Percentiles rank a stretch among this genome's conserved stretches.
These are phyloP conservation scores for Zaprionus davidi DNA, from an alignment of 1,140 invertebrate genomes.

Conservation along the genomic window DNA sequence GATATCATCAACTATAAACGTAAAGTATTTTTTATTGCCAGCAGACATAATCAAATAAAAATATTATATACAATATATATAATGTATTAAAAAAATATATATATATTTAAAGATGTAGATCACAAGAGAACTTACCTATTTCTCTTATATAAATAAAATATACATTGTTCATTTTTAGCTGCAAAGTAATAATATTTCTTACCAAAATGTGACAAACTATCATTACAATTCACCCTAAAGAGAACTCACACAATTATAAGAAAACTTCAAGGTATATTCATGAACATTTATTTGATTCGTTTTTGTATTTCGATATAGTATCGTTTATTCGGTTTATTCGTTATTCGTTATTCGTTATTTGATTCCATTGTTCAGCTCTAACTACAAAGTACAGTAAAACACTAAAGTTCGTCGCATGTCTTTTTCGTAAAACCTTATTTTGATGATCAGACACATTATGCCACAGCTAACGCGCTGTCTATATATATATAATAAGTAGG, in stretches of 20 bases:
- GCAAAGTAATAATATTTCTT: not conserved
- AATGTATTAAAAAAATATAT: too few relatives aligned
- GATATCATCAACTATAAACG: not conserved
- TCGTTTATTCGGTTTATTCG: constrained; percentile 28
- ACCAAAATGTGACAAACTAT: not conserved
- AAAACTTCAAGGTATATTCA: not conserved
- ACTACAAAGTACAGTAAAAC: constrained; percentile 52
- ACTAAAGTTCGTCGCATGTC: constrained; percentile 53
- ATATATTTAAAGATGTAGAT: not conserved
- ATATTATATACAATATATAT: not conserved
- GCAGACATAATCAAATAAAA: not conserved
- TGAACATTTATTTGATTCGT: constrained; percentile 48
- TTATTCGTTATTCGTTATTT: constrained; percentile 25
- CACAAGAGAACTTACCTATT: not conserved
- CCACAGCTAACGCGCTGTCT: constrained; percentile 38
- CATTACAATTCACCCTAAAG: not conserved
- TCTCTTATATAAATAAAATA: not conserved
- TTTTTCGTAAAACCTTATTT: constrained; percentile 59
- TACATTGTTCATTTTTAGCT: too few relatives aligned
- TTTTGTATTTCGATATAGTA: constrained; percentile 38
- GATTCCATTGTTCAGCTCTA: constrained; percentile 55
- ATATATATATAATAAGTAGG: constrained; percentile 4
- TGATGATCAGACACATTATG: constrained; percentile 62
- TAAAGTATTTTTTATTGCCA: not conserved
- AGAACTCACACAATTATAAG: not conserved